Percentiles rank a stretch among this genome's conserved stretches.
These are phyloP conservation scores for Odocoileus hemionus DNA, from an alignment of 2,113 vertebrate genomes.

Conservation along the genomic window DNA sequence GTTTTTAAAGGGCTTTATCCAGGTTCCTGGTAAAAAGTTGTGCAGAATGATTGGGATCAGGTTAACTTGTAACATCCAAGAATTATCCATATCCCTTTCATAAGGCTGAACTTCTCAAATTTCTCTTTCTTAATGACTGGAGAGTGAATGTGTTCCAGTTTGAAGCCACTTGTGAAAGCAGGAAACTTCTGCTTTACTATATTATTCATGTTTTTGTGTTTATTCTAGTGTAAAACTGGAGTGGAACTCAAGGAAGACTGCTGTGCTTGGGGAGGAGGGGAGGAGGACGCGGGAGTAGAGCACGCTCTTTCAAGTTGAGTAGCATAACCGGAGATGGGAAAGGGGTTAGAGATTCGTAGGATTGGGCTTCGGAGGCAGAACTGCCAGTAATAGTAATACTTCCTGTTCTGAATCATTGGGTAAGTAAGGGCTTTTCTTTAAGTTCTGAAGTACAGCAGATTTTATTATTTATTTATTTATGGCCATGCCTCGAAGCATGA, in stretches of 20 bases:
- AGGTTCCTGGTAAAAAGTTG: not conserved
- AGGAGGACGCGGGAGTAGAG: not conserved
- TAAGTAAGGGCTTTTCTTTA: slow-evolving; percentile 26
- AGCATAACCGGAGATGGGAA: not conserved
- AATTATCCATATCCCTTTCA: not conserved
- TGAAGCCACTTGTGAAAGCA: slow-evolving; percentile 27
- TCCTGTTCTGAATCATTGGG: slow-evolving; percentile 44
- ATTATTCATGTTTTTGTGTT: not conserved
- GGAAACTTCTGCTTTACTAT: not conserved
- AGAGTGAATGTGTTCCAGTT: not conserved
- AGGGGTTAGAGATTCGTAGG: not conserved
- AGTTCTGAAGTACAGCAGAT: slow-evolving; percentile 30
- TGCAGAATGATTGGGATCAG: not conserved
- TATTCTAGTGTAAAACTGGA: slow-evolving; percentile 28
- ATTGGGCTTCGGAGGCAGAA: slow-evolving; percentile 16
- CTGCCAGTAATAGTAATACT: slow-evolving; percentile 19
- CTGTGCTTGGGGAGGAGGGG: not conserved
- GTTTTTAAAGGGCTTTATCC: slow-evolving; percentile 5
- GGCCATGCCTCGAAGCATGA: not conserved
- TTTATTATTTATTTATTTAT: not conserved
- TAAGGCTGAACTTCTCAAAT: not conserved
- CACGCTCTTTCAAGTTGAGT: not conserved
- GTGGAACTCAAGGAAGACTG: not conserved
- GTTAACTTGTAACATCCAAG: slow-evolving; percentile 9
- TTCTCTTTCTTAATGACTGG: slow-evolving; percentile 11